Base-by-base conservation (phyloP, 2,888 invertebrate species). In the Melieria omissa region DNA sequence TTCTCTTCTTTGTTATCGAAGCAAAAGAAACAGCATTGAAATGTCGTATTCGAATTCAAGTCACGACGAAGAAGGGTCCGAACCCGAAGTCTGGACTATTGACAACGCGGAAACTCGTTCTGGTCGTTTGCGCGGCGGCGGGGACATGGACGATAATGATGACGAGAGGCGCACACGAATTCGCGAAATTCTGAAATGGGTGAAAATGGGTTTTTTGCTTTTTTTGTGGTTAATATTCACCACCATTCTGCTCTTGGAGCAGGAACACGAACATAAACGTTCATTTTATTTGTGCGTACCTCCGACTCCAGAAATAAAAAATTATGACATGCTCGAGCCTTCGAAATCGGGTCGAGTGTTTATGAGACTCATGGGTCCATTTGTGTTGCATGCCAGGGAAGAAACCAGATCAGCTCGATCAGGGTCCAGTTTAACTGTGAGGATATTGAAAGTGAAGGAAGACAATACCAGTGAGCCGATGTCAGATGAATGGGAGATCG, bases 171-270 rank as follows among this genome's bases (percentile, higher is more conserved):
- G 29, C 29, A 29, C 29, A 29, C 29, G 29, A 29, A 29, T 29
- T 29, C 14, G 61, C 0, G 70, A 71, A 68, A 47, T 60, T 6
- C 3, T 73, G 14, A 12, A 42, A 3, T 71, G 71, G 41, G 14
- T 46, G 0, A 65, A 72, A 57, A 52, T 68, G 4, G 1, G 45
- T 7, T 10, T 73, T 3, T 63, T 77, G 12, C 10, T 45, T 0
- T 42, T 71, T 9, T 71, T 73, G 10, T 77, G 77, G 77, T 55
- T 73, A 0, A 64, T 54, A 0, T 76, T 76, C 42, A 76, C 77
- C 5, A 65, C 58, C 5, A 65, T 72, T n/a, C 62, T 77, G 1
- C 70, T 77, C 65, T 16, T 65, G 7, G 65, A 70, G 10, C 62
- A 60, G 6, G 77, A 76, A 62, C 60, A 63, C 10, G 74, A 73